phyloP scores from a whole-genome alignment of 2,797 vertebrate genomes.

The Sarcophilus harrisii region DNA sequence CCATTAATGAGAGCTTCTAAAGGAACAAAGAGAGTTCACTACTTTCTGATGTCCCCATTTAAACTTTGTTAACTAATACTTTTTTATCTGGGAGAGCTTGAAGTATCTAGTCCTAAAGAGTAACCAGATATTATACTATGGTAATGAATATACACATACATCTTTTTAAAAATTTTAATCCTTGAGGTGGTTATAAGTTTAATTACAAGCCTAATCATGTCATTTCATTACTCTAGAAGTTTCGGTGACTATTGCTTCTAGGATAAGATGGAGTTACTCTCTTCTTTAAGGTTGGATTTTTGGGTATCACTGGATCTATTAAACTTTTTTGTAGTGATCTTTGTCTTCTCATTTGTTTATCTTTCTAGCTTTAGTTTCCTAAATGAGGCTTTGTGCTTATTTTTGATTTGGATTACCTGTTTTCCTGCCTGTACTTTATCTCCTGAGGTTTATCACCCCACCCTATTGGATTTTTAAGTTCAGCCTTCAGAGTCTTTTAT shows the following conservation, averaged over 20 bases:
- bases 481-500: not conserved
- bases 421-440: not conserved
- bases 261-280: not conserved
- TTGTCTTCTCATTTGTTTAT: not conserved
- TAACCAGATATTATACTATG: not conserved
- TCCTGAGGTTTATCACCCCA: not conserved
- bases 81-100: constrained; percentile 45
- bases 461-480: not conserved
- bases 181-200: not conserved
- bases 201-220: not conserved
- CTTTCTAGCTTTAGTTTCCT: not conserved
- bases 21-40: constrained; percentile 14
- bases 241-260: not conserved
- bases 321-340: not conserved
- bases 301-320: not conserved
- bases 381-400: not conserved
- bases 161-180: not conserved
- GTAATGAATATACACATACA: not conserved
- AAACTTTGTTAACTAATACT: constrained; percentile 50
- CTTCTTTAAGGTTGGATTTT: not conserved
- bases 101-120: constrained; percentile 17
- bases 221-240: not conserved
- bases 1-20: constrained; percentile 45
- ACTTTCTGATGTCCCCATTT: accelerated
- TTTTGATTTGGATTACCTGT: not conserved